Evolutionary conservation across 2,113 vertebrate genomes (phyloP).

Genomic region (Nothobranchius furzeri): DNA sequence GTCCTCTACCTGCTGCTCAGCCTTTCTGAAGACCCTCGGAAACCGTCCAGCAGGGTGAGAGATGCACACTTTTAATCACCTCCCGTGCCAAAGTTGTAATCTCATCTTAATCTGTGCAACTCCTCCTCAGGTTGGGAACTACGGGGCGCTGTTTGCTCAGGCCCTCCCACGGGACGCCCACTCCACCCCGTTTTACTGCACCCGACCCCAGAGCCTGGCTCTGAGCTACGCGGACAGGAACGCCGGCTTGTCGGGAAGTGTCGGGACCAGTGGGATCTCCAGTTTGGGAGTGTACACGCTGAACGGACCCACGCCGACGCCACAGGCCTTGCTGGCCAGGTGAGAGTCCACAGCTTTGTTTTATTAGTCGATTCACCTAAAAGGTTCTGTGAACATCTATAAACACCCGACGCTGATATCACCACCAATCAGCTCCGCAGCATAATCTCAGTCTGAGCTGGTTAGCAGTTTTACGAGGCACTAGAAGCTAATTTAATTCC

Average conservation of each 20-base stretch:
- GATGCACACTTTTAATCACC: background rate
- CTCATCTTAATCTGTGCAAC: background rate
- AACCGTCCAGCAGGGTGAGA: conserved; percentile 87
- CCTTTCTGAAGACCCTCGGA: conserved; percentile 95
- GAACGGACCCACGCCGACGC: conserved; percentile 86
- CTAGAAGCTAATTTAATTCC: conserved; percentile 42
- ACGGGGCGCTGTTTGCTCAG: conserved; percentile 89
- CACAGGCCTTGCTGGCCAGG: conserved; percentile 88
- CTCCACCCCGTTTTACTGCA: conserved; percentile 94
- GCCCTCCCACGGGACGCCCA: conserved; percentile 92
- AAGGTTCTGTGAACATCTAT: background rate
- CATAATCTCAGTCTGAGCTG: conserved; percentile 11
- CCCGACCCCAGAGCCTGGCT: conserved; percentile 91
- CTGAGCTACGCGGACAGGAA: conserved; percentile 88
- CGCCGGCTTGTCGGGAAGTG: conserved; percentile 79
- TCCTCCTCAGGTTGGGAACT: conserved; percentile 86
- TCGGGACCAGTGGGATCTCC: conserved; percentile 94
- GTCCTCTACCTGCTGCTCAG: conserved; percentile 95
- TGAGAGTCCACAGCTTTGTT: conserved; percentile 56
- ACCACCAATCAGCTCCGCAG: conserved; percentile 26
- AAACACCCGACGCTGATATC: conserved; percentile 11
- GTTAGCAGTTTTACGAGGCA: conserved; percentile 32
- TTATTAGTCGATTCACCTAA: background rate
- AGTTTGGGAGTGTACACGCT: conserved; percentile 87
- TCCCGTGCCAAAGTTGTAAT: background rate